These are phyloP conservation scores for Pygathrix nemaeus DNA, from an alignment of 2,113 vertebrate species.

Conservation along the genomic window DNA sequence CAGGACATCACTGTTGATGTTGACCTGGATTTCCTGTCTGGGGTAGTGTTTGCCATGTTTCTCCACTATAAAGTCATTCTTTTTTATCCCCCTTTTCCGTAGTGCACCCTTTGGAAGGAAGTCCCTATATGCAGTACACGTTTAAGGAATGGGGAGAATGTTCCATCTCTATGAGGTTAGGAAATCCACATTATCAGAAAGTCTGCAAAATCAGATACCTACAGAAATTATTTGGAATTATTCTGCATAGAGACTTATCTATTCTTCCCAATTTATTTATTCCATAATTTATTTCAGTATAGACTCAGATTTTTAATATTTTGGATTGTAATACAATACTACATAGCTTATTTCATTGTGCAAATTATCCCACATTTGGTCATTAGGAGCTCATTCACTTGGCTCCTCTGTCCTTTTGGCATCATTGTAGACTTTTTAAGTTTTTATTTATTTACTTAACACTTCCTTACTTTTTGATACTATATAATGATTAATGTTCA, in stretches of 20 bases:
- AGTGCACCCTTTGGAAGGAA: background rate
- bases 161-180: background rate
- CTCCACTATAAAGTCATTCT: background rate
- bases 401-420: background rate
- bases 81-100: background rate
- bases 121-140: background rate
- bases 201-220: background rate
- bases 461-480: background rate
- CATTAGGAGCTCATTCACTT: background rate
- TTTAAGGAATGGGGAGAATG: background rate
- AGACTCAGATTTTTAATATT: background rate
- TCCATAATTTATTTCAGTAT: background rate
- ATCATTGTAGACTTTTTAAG: background rate
- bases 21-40: background rate
- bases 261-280: background rate
- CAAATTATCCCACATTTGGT: background rate
- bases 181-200: background rate
- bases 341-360: background rate
- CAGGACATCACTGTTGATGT: background rate
- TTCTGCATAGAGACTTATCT: background rate
- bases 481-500: background rate
- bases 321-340: background rate
- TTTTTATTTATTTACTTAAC: background rate
- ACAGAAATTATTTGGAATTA: background rate
- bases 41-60: background rate